Evolutionary conservation across 92 coral and sea anemone genomes (phyloP), one percentile per base, ranked within the genome.

Genomic region (Scolanthus callimorphus): DNA sequence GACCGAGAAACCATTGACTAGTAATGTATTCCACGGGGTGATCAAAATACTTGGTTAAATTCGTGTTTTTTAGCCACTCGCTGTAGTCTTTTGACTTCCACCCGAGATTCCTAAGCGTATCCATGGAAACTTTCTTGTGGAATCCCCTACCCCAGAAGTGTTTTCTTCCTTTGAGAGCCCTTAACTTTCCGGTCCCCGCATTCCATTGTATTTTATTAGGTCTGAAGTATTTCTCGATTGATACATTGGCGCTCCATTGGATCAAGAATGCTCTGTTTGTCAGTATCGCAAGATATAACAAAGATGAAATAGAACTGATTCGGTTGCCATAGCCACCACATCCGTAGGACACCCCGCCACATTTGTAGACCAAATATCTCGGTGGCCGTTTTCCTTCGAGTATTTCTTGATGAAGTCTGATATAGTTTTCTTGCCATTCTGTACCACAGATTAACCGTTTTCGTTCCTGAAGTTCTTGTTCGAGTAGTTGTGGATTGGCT

Each of bases 271-370:
- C 86, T 13, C 86, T 65, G 17, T 76, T 65, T 31, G 91, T 79
- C n/a, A 85, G 60, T 20, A 85, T 78, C 23, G 86, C 83, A 26
- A 85, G 55, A 23, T 60, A 77, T 17, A 85, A 63, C 13, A 85
- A 60, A 17, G 91, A 79, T 15, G 86, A 23, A 12, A 85, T 63
- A 3, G 78, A 77, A 2, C 82, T 77, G 13, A 85, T 29, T 1
- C 86, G 86, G 46, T 79, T 85, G 4, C 91, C 91, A 27, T 85
- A 85, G 0, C 91, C 91, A 4, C 91, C 91, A 25, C 91, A 85
- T 17, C 86, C 82, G n/a, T 68, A 59, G 25, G 51, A 56, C 11
- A 20, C 52, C 11, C 91, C 91, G 2, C 82, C 91, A 27, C 91
- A 85, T 24, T 55, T 51, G 30, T 61, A 85, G 4, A 85, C 80